A percentile compares a stretch with the other conserved stretches of the same genome.
Conservation (phyloP, 1,140 invertebrate genomes). For the Trichonephila inaurata region DNA sequence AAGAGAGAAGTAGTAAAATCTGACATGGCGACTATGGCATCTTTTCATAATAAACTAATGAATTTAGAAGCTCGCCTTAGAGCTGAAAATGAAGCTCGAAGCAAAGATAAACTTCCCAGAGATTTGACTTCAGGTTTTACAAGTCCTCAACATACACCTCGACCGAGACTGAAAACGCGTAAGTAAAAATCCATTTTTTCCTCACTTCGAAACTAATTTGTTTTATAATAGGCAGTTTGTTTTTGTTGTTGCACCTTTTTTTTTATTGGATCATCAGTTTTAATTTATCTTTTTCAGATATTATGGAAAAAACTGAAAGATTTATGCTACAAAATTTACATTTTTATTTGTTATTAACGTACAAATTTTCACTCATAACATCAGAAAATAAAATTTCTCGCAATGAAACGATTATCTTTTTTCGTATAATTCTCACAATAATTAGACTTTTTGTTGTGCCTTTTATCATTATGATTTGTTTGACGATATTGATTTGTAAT, state of each 20-base stretch:
- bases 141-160: conserved; percentile 73
- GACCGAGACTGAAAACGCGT: conserved; percentile 76
- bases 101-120: conserved; percentile 70
- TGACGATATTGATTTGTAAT: too few relatives aligned
- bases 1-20: neutral
- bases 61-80: conserved; percentile 75
- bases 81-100: conserved; percentile 76
- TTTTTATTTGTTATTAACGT: too few relatives aligned
- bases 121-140: conserved; percentile 70
- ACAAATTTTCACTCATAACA: too few relatives aligned
- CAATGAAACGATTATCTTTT: too few relatives aligned
- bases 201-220: neutral
- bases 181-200: conserved; percentile 37
- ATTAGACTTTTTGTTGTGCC: too few relatives aligned
- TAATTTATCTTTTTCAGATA: neutral
- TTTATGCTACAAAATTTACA: too few relatives aligned
- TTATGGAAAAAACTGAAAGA: neutral
- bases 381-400: too few relatives aligned
- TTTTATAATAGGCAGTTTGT: conserved; percentile 18
- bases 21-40: conserved; percentile 77
- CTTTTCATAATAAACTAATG: conserved; percentile 76
- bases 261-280: neutral
- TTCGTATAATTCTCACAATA: too few relatives aligned
- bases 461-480: too few relatives aligned
- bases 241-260: neutral